phyloP scores from a whole-genome alignment of 2,888 invertebrate genomes.

The Tinea trinotella region DNA sequence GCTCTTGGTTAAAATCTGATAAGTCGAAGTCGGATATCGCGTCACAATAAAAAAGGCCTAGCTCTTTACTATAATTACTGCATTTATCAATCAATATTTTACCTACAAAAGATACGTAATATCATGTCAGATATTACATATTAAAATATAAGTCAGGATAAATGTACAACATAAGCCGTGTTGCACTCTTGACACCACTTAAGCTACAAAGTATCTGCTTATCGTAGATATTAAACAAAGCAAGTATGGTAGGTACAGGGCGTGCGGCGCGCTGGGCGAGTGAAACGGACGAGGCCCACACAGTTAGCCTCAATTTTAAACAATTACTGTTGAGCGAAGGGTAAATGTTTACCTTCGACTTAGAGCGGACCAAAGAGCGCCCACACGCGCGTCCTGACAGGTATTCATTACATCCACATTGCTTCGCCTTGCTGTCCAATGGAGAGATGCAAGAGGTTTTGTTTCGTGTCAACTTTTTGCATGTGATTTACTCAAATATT shows the following conservation, averaged over 20 bases:
- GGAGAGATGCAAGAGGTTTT: slow-evolving; percentile 12
- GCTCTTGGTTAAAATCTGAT: no score
- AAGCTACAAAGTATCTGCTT: slow-evolving; percentile 34
- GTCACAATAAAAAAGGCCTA: no score
- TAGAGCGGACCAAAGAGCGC: slow-evolving; percentile 49
- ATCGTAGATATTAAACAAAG: slow-evolving; percentile 49
- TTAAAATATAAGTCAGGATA: no score
- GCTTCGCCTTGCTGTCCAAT: slow-evolving; percentile 10
- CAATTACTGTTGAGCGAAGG: slow-evolving; percentile 69
- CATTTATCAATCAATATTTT: no score
- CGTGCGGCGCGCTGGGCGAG: slow-evolving; percentile 4
- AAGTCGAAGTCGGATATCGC: no score
- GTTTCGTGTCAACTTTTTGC: slow-evolving; percentile 17
- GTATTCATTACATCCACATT: slow-evolving; percentile 54
- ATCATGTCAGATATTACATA: no score
- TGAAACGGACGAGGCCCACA: slow-evolving; percentile 38
- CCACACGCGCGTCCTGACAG: slow-evolving; percentile 69
- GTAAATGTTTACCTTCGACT: slow-evolving; percentile 71
- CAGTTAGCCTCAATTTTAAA: slow-evolving; percentile 71
- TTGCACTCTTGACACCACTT: slow-evolving; percentile 33
- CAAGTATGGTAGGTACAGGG: slow-evolving; percentile 35
- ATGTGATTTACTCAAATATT: slow-evolving; percentile 13
- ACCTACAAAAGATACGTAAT: no score
- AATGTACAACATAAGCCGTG: slow-evolving; percentile 14
- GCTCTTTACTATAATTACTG: no score